Evolutionary conservation across 2,888 invertebrate species (phyloP), one percentile per base, ranked within the genome.

Genomic region (Sylvicola cinctus): DNA sequence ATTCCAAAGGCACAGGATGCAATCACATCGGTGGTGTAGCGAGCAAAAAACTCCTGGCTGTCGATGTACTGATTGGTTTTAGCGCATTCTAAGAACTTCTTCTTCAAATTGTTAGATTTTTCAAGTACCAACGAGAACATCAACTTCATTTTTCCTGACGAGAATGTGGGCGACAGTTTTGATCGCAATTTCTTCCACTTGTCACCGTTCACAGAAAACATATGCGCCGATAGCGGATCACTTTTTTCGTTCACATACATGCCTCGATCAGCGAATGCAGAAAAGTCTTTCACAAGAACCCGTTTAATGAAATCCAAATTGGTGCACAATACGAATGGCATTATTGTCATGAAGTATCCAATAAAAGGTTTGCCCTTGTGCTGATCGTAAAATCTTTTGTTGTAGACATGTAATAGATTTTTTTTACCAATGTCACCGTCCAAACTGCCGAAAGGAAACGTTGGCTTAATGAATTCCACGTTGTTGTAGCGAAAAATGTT

Each of bases 1-100:
- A 58, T 42, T 1, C 55, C 57, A 42, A 57, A 58, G 3, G 50
- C 52, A 41, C 51, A 49, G 1, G 46, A 45, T 14, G 54, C 41
- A 13, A 41, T 37, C 2, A 44, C 41, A 31, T 44, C 43, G 2
- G 38, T 39, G 11, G 41, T 41, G 29, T 37, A 44, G 13, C 41
- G 20, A 3, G 36, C 37, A 26, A 39, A 30, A 15, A 42, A 30
- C 12, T 39, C 38, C 33, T 39, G 41, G 11, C 39, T 33, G 31
- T 44, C 43, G 25, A 40, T 37, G 5, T 33, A 35, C 2, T 32
- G 25, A 11, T 33, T 29, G 4, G 23, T 35, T 4, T 32, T 16
- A 8, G 12, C 15, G 11, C 27, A 14, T 10, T 27, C 28, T 1
- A 16, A 26, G 7, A 43, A 33, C 14, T 34, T 34, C 7, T 39